Percentiles rank a stretch among this genome's conserved stretches.
phyloP scores from a whole-genome alignment of 2,797 vertebrate genomes.

The Fistularia tabacaria region DNA sequence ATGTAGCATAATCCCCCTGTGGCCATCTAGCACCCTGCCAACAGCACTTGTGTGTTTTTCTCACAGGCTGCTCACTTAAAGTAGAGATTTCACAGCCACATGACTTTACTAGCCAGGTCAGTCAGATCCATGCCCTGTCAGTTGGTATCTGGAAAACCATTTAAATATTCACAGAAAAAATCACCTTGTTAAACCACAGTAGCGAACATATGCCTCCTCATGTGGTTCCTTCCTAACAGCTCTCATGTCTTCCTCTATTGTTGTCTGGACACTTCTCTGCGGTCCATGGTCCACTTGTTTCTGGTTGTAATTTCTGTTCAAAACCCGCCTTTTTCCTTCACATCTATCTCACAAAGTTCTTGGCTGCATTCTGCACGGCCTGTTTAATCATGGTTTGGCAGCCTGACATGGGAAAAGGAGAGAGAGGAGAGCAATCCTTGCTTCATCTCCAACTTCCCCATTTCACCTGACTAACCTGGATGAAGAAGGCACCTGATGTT shows the following conservation, averaged over 20 bases:
- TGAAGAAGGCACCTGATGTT: slow-evolving; percentile 34
- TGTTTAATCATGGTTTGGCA: slow-evolving; percentile 39
- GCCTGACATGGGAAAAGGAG: slow-evolving; percentile 7
- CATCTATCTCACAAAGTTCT: slow-evolving; percentile 2
- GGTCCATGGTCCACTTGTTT: slow-evolving; percentile 34
- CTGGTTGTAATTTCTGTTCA: slow-evolving; percentile 35
- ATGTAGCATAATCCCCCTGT: slow-evolving; percentile 22
- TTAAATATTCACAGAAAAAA: slow-evolving; percentile 26
- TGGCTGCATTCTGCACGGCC: slow-evolving; percentile 15
- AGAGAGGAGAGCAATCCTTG: slow-evolving; percentile 12
- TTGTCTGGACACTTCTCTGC: slow-evolving; percentile 33
- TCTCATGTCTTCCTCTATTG: slow-evolving; percentile 38
- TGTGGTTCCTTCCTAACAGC: slow-evolving; percentile 30
- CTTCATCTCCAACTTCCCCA: slow-evolving; percentile 19
- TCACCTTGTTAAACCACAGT: slow-evolving; percentile 14
- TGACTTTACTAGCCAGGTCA: slow-evolving; percentile 29
- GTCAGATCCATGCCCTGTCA: slow-evolving; percentile 11
- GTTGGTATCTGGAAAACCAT: slow-evolving; percentile 14
- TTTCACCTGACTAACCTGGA: slow-evolving; percentile 37
- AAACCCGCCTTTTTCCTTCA: slow-evolving; percentile 18
- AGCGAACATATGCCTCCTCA: slow-evolving; percentile 29
- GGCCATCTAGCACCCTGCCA: slow-evolving; percentile 58
- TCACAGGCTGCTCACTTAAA: slow-evolving; percentile 56
- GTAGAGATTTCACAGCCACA: slow-evolving; percentile 50
- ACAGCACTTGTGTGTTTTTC: slow-evolving; percentile 39